Base-by-base conservation (phyloP, 1,140 invertebrate genomes). In the Steinernema feltiae region DNA sequence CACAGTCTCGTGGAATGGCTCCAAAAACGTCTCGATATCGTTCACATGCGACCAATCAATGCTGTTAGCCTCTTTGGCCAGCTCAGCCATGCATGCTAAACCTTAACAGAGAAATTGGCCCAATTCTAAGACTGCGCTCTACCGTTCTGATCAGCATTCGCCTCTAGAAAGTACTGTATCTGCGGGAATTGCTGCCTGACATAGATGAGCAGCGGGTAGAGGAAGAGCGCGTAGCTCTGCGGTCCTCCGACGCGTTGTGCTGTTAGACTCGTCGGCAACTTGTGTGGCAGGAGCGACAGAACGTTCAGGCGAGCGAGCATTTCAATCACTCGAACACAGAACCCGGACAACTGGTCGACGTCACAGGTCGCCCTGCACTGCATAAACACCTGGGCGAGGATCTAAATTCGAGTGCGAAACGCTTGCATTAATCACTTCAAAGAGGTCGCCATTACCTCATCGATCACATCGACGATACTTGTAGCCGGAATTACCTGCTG, bases 1-100 rank as follows among this genome's bases (percentile, higher is more conserved):
- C 3, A 78, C 70, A 1, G 77, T 78, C 32, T 78, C 77, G 69
- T 76, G 29, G 48, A 78, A 78, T 72, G 77, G 77, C 1, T 79
- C 69, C n/a, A 78, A 32, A 32, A 78, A 78, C 1, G 32, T 21
- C 32, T 77, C 72, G 30, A 78, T 27, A 70, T 78, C 77, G 31
- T 71, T 53, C 30, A 78, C 30, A 32, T 77, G 69, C 18, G 18
- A 21, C n/a, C 73, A 53, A 69, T 78, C 70, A 2, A 78, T 30
- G 18, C 46, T 76, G 24, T 27, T 63, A 3, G 53, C 53, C 15
- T 63, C 53, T 27, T 63, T 63, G 24, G 53, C 53, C 15, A 63
- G 24, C 24, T 63, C 53, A 3, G 53, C 15, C 24, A 63, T 17
- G 7, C 53, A 3, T 3, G 53, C 53, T 63, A 27, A 63, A 63